phyloP scores from a whole-genome alignment of 2,797 vertebrate species.

The Darevskia mixta region DNA sequence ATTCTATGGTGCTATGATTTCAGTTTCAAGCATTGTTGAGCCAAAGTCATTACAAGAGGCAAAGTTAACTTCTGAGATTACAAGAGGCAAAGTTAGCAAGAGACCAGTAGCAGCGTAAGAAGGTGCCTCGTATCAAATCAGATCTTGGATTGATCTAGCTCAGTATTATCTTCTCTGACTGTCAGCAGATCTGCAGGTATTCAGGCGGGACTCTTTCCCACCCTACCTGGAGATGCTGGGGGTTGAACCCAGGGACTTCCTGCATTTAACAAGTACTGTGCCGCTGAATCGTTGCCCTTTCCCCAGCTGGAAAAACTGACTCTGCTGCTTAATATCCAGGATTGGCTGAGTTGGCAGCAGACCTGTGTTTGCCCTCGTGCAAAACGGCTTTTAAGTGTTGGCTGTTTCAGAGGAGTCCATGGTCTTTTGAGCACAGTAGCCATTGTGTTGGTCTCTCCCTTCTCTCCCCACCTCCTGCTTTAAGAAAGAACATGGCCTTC shows the following conservation, averaged over 20 bases:
- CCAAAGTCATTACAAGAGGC: neutral
- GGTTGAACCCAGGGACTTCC: neutral
- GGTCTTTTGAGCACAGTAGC: constrained; percentile 4
- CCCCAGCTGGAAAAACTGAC: too few species aligned
- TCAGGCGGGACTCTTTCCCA: neutral
- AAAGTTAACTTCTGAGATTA: neutral
- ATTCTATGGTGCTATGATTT: neutral
- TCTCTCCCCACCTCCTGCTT: constrained; percentile 10
- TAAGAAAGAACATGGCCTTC: neutral
- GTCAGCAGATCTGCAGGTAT: too few species aligned
- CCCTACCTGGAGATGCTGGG: neutral
- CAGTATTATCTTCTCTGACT: too few species aligned
- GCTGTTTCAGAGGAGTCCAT: too few species aligned
- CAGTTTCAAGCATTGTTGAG: neutral
- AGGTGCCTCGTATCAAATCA: neutral
- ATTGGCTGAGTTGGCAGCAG: too few species aligned
- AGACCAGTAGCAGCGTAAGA: neutral
- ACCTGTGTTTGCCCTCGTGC: too few species aligned
- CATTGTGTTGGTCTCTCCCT: neutral
- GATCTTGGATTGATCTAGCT: neutral
- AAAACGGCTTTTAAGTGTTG: too few species aligned
- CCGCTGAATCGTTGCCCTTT: too few species aligned
- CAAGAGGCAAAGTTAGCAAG: neutral
- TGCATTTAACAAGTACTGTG: too few species aligned
- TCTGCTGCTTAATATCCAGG: too few species aligned